phyloP scores from a whole-genome alignment of 2,797 vertebrate genomes.

The Melanotaenia boesemani region DNA sequence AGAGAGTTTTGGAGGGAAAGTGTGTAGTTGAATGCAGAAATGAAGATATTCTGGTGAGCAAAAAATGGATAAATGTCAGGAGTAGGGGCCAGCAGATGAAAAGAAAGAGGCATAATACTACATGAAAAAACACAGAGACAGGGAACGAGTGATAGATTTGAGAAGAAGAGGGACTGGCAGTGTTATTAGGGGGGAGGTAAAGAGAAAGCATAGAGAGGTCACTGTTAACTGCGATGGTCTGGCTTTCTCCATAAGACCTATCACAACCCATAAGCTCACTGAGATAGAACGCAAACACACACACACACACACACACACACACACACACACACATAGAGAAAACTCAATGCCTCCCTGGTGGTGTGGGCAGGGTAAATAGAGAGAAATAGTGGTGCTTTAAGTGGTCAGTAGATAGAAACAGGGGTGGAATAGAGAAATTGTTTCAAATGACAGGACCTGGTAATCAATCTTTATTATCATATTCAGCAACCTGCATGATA shows the following conservation, averaged over 20 bases:
- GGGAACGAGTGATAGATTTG: slow-evolving; percentile 15
- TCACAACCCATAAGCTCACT: slow-evolving; percentile 71
- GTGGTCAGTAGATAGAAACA: slow-evolving; percentile 50
- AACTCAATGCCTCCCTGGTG: slow-evolving; percentile 21
- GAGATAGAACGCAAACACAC: slow-evolving; percentile 42
- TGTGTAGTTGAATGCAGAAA: too few relatives aligned
- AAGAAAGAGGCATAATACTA: slow-evolving; percentile 1
- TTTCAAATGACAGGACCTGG: slow-evolving; percentile 51
- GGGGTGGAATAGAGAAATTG: slow-evolving; percentile 36
- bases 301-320: slow-evolving; percentile 29
- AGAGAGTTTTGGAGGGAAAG: too few relatives aligned
- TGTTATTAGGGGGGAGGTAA: slow-evolving; percentile 51
- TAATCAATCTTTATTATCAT: slow-evolving; percentile 13
- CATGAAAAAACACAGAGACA: slow-evolving; percentile 8
- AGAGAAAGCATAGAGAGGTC: slow-evolving; percentile 63
- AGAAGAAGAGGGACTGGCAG: slow-evolving; percentile 35
- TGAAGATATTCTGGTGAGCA: background rate
- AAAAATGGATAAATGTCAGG: slow-evolving; percentile 1
- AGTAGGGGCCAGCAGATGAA: background rate
- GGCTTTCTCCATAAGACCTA: slow-evolving; percentile 71
- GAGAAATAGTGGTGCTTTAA: slow-evolving; percentile 67
- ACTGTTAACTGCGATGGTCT: slow-evolving; percentile 73
- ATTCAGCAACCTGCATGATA: background rate
- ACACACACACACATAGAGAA: slow-evolving; percentile 11
- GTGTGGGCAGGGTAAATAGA: slow-evolving; percentile 64